Conservation (phyloP, 30 jellyfish, hydroid and myxozoan species). For the Pseudorhiza aurosa region DNA sequence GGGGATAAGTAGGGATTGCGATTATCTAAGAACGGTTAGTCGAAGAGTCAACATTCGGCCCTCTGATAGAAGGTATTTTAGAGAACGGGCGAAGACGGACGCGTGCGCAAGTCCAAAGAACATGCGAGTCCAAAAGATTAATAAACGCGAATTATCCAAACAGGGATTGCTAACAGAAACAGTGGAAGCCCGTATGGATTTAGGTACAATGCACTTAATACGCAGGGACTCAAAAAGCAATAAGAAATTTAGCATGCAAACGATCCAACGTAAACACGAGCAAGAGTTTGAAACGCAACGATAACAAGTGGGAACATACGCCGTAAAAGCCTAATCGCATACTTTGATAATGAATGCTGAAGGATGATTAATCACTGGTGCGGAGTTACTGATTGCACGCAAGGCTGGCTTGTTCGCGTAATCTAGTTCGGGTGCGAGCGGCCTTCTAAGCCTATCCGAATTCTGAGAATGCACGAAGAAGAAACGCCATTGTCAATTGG, state of each 20-base stretch:
- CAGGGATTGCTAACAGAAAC: constrained; percentile 63
- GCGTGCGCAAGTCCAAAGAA: constrained; percentile 16
- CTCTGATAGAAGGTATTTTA: background rate
- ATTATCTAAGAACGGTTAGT: background rate
- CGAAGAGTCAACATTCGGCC: background rate
- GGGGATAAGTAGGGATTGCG: background rate
- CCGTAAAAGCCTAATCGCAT: constrained; percentile 50
- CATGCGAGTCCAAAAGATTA: background rate
- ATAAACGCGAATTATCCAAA: constrained; percentile 62
- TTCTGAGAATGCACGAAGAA: constrained; percentile 35
- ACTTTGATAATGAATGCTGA: constrained; percentile 33
- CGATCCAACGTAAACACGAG: constrained; percentile 27
- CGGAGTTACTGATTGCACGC: constrained; percentile 48
- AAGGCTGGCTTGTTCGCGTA: constrained; percentile 51
- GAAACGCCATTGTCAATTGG: constrained; percentile 10
- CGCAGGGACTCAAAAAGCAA: constrained; percentile 41
- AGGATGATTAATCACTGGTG: constrained; percentile 68
- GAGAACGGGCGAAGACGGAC: background rate
- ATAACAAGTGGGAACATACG: constrained; percentile 37
- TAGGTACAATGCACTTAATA: constrained; percentile 31
- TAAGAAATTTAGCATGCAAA: constrained; percentile 10
- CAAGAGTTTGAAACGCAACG: constrained; percentile 22
- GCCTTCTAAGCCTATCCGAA: constrained; percentile 58
- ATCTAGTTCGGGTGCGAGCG: constrained; percentile 65
- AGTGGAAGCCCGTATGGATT: constrained; percentile 35